These are phyloP conservation scores for Linurgus olivaceus DNA, from an alignment of 2,797 vertebrate genomes.

Conservation along the genomic window DNA sequence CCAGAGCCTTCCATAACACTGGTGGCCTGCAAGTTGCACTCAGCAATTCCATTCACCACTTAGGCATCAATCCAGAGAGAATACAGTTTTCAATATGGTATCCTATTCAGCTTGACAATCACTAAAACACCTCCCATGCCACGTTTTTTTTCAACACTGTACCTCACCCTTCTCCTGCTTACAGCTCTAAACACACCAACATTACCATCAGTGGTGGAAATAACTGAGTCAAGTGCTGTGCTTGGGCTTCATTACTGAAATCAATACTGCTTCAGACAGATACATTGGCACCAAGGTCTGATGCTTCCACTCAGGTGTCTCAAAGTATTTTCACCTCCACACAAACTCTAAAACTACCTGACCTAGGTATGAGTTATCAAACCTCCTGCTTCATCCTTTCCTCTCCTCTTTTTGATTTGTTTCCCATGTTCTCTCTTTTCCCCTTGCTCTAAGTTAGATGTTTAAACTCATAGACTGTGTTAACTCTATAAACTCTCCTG, in stretches of 20 bases:
- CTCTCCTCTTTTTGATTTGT: background rate
- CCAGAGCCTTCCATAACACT: background rate
- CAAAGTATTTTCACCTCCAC: background rate
- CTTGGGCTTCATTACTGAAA: background rate
- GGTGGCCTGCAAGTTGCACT: background rate
- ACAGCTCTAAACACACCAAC: background rate
- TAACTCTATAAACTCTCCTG: background rate
- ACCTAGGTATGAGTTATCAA: background rate
- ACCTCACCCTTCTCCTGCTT: background rate
- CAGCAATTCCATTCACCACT: background rate
- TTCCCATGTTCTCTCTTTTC: background rate
- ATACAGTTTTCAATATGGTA: rapidly evolving
- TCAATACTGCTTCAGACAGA: background rate
- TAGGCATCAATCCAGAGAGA: background rate
- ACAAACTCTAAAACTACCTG: background rate
- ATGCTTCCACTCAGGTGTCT: background rate
- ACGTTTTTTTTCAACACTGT: background rate
- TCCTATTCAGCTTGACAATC: background rate
- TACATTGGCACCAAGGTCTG: background rate
- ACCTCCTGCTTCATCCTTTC: background rate
- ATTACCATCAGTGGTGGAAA: background rate
- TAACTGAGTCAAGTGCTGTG: background rate
- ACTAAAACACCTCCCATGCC: background rate
- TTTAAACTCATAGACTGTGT: background rate
- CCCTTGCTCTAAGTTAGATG: background rate